Conservation (phyloP, 2,888 invertebrate species). For the Himalopsyche kuldschensis region DNA sequence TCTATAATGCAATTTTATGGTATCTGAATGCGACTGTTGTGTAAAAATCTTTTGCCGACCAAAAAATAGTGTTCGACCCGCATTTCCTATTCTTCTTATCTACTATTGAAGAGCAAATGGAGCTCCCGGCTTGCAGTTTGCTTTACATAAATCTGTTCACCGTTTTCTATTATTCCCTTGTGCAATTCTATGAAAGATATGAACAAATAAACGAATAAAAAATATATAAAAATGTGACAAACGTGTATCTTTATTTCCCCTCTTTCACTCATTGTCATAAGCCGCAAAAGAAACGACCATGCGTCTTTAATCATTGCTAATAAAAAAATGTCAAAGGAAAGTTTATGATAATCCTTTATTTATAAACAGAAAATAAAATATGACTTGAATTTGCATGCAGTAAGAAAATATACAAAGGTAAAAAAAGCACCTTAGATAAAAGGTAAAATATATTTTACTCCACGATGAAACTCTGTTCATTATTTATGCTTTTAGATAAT, state of each 20-base stretch:
- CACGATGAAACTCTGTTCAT: not conserved
- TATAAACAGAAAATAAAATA: not conserved
- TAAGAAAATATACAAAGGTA: not conserved
- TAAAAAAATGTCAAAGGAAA: not conserved
- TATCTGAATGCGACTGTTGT: not conserved
- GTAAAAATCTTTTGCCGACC: not conserved
- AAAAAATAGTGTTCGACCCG: not conserved
- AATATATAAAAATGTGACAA: conserved; percentile 6
- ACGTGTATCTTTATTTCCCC: not conserved
- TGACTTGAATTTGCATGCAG: not conserved
- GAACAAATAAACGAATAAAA: conserved; percentile 13
- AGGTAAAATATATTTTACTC: not conserved
- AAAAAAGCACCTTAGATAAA: not conserved
- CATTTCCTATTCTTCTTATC: conserved; percentile 12
- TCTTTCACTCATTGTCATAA: not conserved
- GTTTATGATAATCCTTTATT: not conserved
- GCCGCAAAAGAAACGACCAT: not conserved
- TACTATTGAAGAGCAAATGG: not conserved
- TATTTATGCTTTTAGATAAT: too few species aligned
- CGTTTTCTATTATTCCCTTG: conserved; percentile 17
- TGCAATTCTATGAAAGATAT: conserved; percentile 15
- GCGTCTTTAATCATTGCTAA: not conserved
- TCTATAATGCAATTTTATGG: not conserved
- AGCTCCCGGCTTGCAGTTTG: not conserved
- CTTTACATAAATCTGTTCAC: conserved; percentile 33